These are phyloP conservation scores for Stenotaenia linearis DNA, from an alignment of 2,888 invertebrate species.

Conservation along the genomic window DNA sequence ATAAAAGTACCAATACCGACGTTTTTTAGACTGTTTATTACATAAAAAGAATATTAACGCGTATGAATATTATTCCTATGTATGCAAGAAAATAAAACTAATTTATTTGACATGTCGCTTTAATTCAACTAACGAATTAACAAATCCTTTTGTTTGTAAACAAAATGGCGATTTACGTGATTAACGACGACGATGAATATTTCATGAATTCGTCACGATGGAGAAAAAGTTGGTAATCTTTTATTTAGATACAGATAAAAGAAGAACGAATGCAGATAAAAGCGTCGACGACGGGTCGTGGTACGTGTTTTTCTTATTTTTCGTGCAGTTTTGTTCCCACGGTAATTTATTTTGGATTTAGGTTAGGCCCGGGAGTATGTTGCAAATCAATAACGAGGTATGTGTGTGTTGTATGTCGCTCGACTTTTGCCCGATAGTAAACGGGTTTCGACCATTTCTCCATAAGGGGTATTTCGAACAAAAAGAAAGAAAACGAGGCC, in stretches of 20 bases:
- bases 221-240: too few relatives aligned
- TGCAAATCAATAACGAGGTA: conserved; percentile 12
- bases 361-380: background rate
- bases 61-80: conserved; percentile 17
- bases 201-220: too few relatives aligned
- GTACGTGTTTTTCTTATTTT: background rate
- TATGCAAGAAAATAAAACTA: conserved; percentile 17
- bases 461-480: background rate
- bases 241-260: too few relatives aligned
- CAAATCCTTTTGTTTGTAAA: background rate
- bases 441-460: background rate
- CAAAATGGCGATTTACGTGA: too few relatives aligned
- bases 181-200: too few relatives aligned
- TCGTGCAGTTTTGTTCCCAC: background rate
- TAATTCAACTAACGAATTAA: background rate
- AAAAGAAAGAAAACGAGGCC: background rate
- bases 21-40: conserved; percentile 21
- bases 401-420: background rate
- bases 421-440: background rate
- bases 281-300: background rate
- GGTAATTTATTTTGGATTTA: background rate
- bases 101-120: background rate
- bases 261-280: too few relatives aligned
- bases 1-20: conserved; percentile 16
- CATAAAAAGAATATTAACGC: background rate